Conservation (phyloP, 2,797 vertebrate species). For the Chelonia mydas region DNA sequence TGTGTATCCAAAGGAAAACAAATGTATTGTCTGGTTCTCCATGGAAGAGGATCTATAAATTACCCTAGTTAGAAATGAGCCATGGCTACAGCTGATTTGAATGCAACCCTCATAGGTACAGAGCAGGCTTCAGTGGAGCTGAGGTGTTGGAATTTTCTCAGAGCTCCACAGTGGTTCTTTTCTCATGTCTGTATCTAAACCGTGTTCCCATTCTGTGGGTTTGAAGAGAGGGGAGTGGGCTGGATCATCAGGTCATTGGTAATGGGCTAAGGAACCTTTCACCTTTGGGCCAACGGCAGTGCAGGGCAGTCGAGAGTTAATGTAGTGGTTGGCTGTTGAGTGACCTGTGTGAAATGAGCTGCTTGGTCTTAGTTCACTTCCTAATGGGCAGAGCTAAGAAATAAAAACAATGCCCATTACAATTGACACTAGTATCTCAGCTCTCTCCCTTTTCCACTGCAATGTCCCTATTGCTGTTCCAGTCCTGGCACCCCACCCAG, state of each 20-base stretch:
- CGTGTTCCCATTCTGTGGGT: not conserved
- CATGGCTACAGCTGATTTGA: not conserved
- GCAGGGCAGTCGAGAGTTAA: not conserved
- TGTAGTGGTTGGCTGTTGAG: not conserved
- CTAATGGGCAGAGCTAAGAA: too few species aligned
- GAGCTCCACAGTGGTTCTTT: fast-evolving
- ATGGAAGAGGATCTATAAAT: not conserved
- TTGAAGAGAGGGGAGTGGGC: not conserved
- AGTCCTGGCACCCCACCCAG: too few species aligned
- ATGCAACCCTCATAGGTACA: not conserved
- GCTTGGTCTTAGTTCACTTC: too few species aligned
- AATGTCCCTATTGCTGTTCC: too few species aligned
- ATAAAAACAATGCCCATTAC: too few species aligned
- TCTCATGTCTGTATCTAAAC: not conserved
- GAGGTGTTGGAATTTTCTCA: not conserved
- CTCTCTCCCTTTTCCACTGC: too few species aligned
- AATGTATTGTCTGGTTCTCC: not conserved
- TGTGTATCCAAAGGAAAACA: not conserved
- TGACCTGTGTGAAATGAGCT: not conserved
- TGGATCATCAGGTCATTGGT: not conserved
- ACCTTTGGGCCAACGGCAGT: not conserved
- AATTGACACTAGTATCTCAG: too few species aligned
- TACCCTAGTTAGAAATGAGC: not conserved
- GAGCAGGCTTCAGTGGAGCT: fast-evolving
- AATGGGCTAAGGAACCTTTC: not conserved